Evolutionary conservation across 2,113 vertebrate species (phyloP).

Genomic region (Myrmophylax atrothorax): DNA sequence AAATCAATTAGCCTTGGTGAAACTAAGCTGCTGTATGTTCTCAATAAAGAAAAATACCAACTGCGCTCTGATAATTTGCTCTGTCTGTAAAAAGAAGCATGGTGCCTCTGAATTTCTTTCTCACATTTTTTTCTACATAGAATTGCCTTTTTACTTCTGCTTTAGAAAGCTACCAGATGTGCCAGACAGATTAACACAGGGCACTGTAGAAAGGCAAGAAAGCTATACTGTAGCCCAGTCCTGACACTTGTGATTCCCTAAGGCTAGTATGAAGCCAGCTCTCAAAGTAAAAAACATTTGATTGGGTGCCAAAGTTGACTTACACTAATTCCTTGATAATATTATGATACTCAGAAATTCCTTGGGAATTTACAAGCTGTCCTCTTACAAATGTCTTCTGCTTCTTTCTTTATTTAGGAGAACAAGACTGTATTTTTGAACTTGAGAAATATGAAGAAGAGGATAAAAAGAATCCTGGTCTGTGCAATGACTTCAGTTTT

Average conservation of each 20-base stretch:
- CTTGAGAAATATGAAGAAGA: not conserved
- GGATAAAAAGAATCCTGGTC: not conserved
- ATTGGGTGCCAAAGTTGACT: conserved; percentile 32
- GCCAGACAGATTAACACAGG: conserved; percentile 54
- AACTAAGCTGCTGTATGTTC: conserved; percentile 50
- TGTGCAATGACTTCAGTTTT: not conserved
- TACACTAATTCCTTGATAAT: conserved; percentile 24
- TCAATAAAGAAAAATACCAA: conserved; percentile 67
- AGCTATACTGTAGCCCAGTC: not conserved
- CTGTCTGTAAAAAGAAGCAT: conserved; percentile 39
- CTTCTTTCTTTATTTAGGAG: not conserved
- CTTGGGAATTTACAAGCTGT: conserved; percentile 34
- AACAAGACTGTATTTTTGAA: not conserved
- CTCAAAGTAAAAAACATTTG: conserved; percentile 57
- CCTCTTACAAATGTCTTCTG: not conserved
- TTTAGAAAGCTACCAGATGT: conserved; percentile 73
- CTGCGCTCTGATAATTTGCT: conserved; percentile 46
- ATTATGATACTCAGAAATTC: not conserved
- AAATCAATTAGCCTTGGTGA: conserved; percentile 74
- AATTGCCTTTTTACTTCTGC: conserved; percentile 54
- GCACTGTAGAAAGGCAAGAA: conserved; percentile 38
- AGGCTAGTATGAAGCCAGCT: conserved; percentile 32
- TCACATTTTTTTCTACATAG: not conserved
- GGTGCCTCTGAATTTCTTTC: conserved; percentile 57
- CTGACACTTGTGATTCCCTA: conserved; percentile 63